phyloP scores from a whole-genome alignment of 2,113 vertebrate genomes.

The Phocoena phocoena region DNA sequence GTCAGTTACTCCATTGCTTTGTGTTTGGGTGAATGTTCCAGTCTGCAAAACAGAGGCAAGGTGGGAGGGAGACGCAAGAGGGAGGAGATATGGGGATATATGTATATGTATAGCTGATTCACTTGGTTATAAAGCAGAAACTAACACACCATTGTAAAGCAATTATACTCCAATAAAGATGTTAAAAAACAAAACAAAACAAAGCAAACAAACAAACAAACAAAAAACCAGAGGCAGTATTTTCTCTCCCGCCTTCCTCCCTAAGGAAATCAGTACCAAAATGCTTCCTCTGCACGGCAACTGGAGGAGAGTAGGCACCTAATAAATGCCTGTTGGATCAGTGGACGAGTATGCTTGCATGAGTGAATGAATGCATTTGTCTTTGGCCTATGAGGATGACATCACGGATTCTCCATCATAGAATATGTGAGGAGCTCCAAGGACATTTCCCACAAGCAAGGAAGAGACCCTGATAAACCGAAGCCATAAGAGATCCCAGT shows the following conservation, averaged over 20 bases:
- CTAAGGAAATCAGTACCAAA: neutral
- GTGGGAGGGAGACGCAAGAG: no score
- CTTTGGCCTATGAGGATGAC: neutral
- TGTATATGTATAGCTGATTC: no score
- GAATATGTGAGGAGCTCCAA: neutral
- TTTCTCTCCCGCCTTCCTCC: neutral
- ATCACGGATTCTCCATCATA: neutral
- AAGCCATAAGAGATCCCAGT: neutral
- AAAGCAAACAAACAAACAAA: no score
- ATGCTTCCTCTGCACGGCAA: neutral
- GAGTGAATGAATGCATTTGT: neutral
- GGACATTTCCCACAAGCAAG: neutral
- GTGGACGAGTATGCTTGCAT: neutral
- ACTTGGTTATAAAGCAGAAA: no score
- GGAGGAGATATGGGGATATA: no score
- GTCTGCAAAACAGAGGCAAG: neutral
- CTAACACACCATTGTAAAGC: no score
- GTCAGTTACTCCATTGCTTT: neutral
- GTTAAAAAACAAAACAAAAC: no score
- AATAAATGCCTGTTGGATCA: neutral
- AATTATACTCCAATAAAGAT: no score
- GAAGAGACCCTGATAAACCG: neutral
- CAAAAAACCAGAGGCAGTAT: neutral
- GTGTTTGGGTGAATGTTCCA: neutral
- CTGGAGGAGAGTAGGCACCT: neutral